These are phyloP conservation scores for Siniperca obscura DNA, from an alignment of 2,797 vertebrate species.

Conservation along the genomic window DNA sequence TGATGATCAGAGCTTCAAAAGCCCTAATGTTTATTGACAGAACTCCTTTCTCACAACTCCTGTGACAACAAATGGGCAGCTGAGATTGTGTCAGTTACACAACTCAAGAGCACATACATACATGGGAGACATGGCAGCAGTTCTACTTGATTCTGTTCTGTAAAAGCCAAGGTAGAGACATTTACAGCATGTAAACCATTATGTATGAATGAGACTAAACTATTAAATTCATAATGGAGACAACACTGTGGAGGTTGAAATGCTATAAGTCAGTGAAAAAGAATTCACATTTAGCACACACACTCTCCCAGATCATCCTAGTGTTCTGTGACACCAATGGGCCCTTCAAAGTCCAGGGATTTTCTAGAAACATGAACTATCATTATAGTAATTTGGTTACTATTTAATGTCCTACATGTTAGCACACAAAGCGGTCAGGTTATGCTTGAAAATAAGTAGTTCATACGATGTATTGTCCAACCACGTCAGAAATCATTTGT, in stretches of 20 bases:
- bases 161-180: background rate
- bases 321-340: background rate
- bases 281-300: background rate
- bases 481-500: background rate
- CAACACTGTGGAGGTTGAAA: background rate
- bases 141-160: background rate
- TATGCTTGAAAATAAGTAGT: background rate
- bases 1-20: conserved; percentile 74
- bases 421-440: background rate
- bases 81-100: conserved; percentile 39
- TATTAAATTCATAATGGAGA: background rate
- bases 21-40: conserved; percentile 68
- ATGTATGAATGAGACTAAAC: background rate
- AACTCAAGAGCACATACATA: conserved; percentile 34
- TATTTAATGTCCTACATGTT: background rate
- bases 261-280: background rate
- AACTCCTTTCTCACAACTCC: conserved; percentile 53
- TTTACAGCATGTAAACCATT: background rate
- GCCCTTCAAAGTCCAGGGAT: background rate
- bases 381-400: background rate
- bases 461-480: background rate
- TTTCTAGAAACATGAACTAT: background rate
- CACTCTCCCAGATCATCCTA: background rate
- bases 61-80: conserved; percentile 56
- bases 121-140: background rate